Conservation (phyloP, 2,797 vertebrate genomes). For the Poeciliopsis gracilis region DNA sequence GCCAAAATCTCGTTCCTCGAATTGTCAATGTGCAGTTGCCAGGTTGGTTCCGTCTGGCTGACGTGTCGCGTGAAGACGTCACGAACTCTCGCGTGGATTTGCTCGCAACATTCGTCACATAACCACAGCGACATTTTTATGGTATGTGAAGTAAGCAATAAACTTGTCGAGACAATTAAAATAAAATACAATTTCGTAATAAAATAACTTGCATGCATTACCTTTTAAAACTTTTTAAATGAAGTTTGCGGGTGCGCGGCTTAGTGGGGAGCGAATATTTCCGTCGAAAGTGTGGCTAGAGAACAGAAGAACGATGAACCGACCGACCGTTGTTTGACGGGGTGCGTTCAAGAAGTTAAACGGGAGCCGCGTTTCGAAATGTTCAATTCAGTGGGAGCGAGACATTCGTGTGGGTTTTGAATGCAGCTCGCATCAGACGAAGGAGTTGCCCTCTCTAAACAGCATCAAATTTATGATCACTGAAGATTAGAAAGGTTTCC, state of each 20-base stretch:
- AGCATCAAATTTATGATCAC: conserved; percentile 69
- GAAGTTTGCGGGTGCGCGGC: rapidly evolving
- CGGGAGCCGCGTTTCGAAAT: conserved; percentile 19
- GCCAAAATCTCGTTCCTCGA: conserved; percentile 10
- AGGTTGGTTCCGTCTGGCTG: conserved; percentile 71
- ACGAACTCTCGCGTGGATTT: conserved; percentile 13
- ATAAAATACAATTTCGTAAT: background rate
- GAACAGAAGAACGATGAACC: background rate
- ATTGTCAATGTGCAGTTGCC: background rate
- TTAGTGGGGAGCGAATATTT: background rate
- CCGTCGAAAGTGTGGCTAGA: conserved; percentile 53
- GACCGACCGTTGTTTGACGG: background rate
- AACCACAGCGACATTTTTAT: background rate
- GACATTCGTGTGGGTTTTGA: conserved; percentile 42
- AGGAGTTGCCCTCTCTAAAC: conserved; percentile 71
- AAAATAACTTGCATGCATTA: rapidly evolving
- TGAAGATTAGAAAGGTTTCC: conserved; percentile 44
- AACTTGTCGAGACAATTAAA: background rate
- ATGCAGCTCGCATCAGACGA: conserved; percentile 55
- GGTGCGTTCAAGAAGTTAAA: conserved; percentile 61
- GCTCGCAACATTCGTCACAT: conserved; percentile 33
- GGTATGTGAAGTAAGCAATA: conserved; percentile 9
- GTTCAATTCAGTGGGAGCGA: conserved; percentile 17
- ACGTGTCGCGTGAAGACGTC: conserved; percentile 71
- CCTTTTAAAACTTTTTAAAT: rapidly evolving